Conservation (phyloP, 2,113 vertebrate genomes). For the Ranitomeya imitator region DNA sequence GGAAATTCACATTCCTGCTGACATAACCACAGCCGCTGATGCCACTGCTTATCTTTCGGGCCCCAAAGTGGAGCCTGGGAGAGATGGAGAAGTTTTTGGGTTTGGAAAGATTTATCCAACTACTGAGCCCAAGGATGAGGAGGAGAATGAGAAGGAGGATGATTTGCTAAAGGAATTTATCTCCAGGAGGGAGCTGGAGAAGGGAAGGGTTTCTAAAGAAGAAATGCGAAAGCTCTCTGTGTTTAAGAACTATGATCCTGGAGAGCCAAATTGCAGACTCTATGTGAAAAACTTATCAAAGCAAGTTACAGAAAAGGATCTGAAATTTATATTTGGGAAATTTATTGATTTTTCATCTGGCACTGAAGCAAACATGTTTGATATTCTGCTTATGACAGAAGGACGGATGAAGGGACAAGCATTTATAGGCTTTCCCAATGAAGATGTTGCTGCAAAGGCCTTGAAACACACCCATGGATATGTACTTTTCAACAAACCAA, state of each 20-base stretch:
- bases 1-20: constrained; percentile 89
- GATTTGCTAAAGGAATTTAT: constrained; percentile 88
- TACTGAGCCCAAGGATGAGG: constrained; percentile 70
- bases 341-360: constrained; percentile 88
- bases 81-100: constrained; percentile 66
- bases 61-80: not conserved
- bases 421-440: constrained; percentile 91
- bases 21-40: constrained; percentile 67
- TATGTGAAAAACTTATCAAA: constrained; percentile 98
- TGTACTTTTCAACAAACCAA: constrained; percentile 88
- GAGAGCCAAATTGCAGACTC: constrained; percentile 94
- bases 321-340: constrained; percentile 96
- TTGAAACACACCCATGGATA: constrained; percentile 94
- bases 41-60: not conserved
- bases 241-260: constrained; percentile 93
- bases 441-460: constrained; percentile 89
- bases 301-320: constrained; percentile 88
- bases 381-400: constrained; percentile 96
- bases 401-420: constrained; percentile 99
- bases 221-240: constrained; percentile 94
- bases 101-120: constrained; percentile 94
- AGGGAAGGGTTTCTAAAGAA: constrained; percentile 88
- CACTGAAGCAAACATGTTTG: constrained; percentile 95
- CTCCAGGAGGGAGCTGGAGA: constrained; percentile 90
- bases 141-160: constrained; percentile 80